These are phyloP conservation scores for Mobula birostris DNA, from an alignment of 2,113 vertebrate genomes.

Conservation along the genomic window DNA sequence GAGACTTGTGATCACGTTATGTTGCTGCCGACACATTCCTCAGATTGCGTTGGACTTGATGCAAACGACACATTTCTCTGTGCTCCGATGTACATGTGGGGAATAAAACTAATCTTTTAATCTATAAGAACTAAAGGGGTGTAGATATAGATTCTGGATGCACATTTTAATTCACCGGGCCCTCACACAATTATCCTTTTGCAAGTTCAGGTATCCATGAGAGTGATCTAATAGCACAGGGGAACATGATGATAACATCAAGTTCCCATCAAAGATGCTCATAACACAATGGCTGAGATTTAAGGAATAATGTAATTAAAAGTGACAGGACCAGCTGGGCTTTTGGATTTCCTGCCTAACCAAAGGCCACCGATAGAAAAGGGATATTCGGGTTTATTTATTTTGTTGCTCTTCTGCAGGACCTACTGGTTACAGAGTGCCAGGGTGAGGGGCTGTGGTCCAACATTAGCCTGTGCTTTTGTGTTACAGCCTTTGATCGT, in stretches of 20 bases:
- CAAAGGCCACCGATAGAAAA: not conserved
- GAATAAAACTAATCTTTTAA: too few relatives aligned
- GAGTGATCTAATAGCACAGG: not conserved
- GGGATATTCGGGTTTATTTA: not conserved
- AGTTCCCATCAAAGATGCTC: not conserved
- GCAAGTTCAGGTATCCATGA: not conserved
- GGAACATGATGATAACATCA: too few relatives aligned
- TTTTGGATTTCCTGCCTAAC: not conserved
- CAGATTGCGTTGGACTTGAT: too few relatives aligned
- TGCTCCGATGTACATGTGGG: too few relatives aligned
- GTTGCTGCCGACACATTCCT: too few relatives aligned
- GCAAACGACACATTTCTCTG: too few relatives aligned
- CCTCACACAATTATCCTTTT: not conserved
- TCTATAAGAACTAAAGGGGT: too few relatives aligned
- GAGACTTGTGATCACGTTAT: too few relatives aligned
- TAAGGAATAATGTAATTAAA: not conserved
- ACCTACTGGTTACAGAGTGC: not conserved
- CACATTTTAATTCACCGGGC: not conserved
- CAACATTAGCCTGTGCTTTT: too few relatives aligned
- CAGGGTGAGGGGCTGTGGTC: too few relatives aligned
- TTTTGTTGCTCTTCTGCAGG: not conserved
- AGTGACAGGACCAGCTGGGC: not conserved
- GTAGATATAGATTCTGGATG: not conserved
- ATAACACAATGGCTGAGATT: not conserved
- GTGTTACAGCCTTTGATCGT: not conserved